Percentiles rank a stretch among this genome's conserved stretches.
These are phyloP conservation scores for Frieseomelitta varia DNA, from an alignment of 1,140 invertebrate species.

Conservation along the genomic window DNA sequence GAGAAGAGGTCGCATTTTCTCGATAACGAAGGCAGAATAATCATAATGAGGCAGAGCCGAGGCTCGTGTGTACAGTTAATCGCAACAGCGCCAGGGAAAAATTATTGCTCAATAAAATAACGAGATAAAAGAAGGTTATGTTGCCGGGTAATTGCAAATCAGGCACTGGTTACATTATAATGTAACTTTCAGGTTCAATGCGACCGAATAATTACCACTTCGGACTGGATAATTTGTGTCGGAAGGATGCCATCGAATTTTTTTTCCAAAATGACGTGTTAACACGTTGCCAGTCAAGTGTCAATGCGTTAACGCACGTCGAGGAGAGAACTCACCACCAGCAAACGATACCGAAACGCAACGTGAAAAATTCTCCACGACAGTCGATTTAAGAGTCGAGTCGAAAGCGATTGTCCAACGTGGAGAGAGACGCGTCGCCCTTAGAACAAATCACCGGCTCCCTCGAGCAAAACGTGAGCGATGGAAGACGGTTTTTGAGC, in stretches of 20 bases:
- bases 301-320: too few species aligned
- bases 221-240: constrained; percentile 45
- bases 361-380: too few species aligned
- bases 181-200: constrained; percentile 45
- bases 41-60: constrained; percentile 55
- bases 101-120: constrained; percentile 62
- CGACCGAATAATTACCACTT: constrained; percentile 47
- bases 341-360: too few species aligned
- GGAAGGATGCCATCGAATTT: constrained; percentile 15
- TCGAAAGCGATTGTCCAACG: neutral
- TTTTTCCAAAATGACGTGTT: constrained; percentile 15
- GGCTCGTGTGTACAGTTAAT: constrained; percentile 55
- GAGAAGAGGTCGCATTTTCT: constrained; percentile 60
- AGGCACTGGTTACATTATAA: constrained; percentile 30
- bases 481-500: constrained; percentile 56
- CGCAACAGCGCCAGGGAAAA: constrained; percentile 14
- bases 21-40: constrained; percentile 65
- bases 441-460: constrained; percentile 15
- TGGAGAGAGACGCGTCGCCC: neutral
- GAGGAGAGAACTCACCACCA: too few species aligned
- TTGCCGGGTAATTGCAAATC: constrained; percentile 10
- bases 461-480: constrained; percentile 40
- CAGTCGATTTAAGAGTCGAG: neutral
- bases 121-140: constrained; percentile 30
- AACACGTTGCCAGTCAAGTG: neutral